These are phyloP conservation scores for Nixonia krombeini DNA, from an alignment of 1,140 invertebrate species.

Conservation along the genomic window DNA sequence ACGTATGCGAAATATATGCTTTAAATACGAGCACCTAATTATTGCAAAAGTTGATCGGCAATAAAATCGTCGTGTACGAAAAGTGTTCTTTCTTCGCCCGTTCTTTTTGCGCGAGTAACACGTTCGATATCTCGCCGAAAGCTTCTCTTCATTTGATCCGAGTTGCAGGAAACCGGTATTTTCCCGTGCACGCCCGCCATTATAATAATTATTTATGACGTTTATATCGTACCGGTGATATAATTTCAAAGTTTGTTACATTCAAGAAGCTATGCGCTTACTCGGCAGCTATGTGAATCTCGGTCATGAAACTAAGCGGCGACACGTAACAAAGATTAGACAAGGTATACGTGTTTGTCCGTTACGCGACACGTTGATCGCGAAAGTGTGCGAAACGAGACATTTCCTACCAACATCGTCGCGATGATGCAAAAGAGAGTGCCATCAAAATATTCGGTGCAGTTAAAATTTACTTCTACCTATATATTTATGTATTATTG, in stretches of 20 bases:
- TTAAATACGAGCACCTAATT: neutral
- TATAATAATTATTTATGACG: slow-evolving; percentile 66
- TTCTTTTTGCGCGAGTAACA: slow-evolving; percentile 31
- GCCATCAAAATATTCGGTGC: too few species aligned
- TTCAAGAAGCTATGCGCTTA: slow-evolving; percentile 36
- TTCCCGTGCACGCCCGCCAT: slow-evolving; percentile 54
- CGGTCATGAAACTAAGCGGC: too few species aligned
- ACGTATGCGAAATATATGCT: too few species aligned
- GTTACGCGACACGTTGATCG: too few species aligned
- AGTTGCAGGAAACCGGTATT: slow-evolving; percentile 45
- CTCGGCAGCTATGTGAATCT: slow-evolving; percentile 37
- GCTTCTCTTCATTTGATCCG: slow-evolving; percentile 50
- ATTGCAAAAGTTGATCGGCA: neutral
- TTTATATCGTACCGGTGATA: slow-evolving; percentile 65
- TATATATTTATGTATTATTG: too few species aligned
- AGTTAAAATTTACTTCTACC: too few species aligned
- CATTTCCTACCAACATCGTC: too few species aligned
- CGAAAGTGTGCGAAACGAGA: too few species aligned
- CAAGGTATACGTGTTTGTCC: neutral
- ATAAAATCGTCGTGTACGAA: slow-evolving; percentile 43
- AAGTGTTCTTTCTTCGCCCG: slow-evolving; percentile 43
- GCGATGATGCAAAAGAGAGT: too few species aligned
- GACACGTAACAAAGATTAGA: slow-evolving; percentile 15
- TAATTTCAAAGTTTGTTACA: slow-evolving; percentile 67
- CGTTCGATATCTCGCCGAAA: slow-evolving; percentile 49